Evolutionary conservation across 2,888 invertebrate species (phyloP).

Genomic region (Melinaea marsaeus): DNA sequence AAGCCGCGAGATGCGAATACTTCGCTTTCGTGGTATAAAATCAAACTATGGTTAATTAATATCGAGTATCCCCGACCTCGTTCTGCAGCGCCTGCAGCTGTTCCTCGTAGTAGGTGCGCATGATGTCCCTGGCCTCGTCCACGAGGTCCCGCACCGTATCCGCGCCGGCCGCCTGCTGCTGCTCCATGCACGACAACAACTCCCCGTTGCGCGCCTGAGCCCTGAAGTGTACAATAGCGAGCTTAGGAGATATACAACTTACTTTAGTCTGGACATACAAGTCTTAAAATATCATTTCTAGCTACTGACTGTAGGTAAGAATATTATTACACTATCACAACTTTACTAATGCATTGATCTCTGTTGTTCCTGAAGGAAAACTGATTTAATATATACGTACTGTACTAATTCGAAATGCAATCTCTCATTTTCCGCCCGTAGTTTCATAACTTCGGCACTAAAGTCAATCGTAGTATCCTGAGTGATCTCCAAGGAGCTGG

Average conservation of each 20-base stretch:
- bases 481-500: constrained; percentile 46
- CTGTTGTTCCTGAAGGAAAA: too few species aligned
- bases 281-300: too few species aligned
- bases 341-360: too few species aligned
- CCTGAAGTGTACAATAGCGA: constrained; percentile 36
- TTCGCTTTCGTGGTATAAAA: too few species aligned
- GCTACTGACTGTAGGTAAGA: too few species aligned
- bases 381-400: constrained; percentile 44
- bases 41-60: not conserved
- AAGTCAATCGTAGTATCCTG: constrained; percentile 45
- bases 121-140: constrained; percentile 57
- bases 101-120: constrained; percentile 53
- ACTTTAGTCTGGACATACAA: not conserved
- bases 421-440: constrained; percentile 60
- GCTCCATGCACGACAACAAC: constrained; percentile 49
- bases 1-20: too few species aligned
- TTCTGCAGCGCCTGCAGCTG: constrained; percentile 40
- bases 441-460: constrained; percentile 47
- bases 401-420: constrained; percentile 62
- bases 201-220: constrained; percentile 53
- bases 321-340: too few species aligned
- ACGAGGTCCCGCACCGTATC: constrained; percentile 52
- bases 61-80: constrained; percentile 39
- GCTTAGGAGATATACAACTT: not conserved
- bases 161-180: constrained; percentile 45